Base-by-base conservation (phyloP, 2,113 vertebrate genomes). In the Poecilia latipinna region DNA sequence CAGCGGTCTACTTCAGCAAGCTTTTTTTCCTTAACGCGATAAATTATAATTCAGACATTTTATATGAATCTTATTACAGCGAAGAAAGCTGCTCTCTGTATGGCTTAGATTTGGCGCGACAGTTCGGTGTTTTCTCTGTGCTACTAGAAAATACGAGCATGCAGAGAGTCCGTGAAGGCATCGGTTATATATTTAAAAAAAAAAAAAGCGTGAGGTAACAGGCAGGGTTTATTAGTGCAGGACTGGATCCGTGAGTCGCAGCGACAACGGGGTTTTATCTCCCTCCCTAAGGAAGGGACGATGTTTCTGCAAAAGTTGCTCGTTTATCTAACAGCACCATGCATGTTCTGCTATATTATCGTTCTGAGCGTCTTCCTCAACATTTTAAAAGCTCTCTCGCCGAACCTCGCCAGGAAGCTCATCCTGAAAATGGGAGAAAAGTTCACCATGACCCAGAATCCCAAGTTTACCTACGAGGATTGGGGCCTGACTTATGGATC, bases 401-500 rank as follows among this genome's bases (percentile, higher is more conserved):
- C 96, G 6, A 70, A 61, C 0, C 71, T 94, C 28, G 74, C 87
- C 77, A 96, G 91, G 86, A 94, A 77, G 42, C 57, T 91, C 0
- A 90, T 96, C 74, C 75, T 97, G 3, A 95, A 92, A 79, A 68
- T 90, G 67, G 95, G 95, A 0, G 78, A 93, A 71, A 93, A 83
- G 73, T 88, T 33, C 12, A 93, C 94, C 4, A 96, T 96, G 91
- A 85, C 91, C 2, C 35, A 82, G 67, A 96, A 97, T 24, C 95
- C 95, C 0, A 94, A 83, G 8, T 97, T 98, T 77, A 87, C 74
- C 29, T 97, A 94, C 0, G 96, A 98, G 70, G 96, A 97, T 65
- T 99, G 97, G 97, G 94, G 95, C 12, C 96, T 93, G 0, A 95
- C 96, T 0, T 95, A 97, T 24, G 88, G 87, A 65, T 92, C 94